Base-by-base conservation (phyloP, 2,113 vertebrate genomes). In the Urocynchramus pylzowi region DNA sequence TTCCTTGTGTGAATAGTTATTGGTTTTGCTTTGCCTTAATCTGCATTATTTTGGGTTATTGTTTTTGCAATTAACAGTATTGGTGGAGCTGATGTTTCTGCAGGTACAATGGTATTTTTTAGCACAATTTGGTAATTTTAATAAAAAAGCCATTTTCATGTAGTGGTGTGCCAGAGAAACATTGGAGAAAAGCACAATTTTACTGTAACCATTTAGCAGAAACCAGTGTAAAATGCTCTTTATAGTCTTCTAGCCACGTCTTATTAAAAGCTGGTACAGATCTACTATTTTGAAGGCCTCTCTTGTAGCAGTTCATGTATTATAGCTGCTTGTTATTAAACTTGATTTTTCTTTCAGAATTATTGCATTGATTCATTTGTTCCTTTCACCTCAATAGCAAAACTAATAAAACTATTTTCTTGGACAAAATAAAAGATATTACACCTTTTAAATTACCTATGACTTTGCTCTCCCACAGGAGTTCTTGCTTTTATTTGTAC, bases 331-430 rank as follows among this genome's bases (percentile, higher is more conserved):
- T 94, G 42, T 92, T 95, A 84, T 90, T 89, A 94, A 97, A 81
- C 82, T 74, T 37, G 63, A 56, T 90, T 97, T 81, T 95, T 87
- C 71, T 77, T 93, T 92, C 45, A 56, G 65, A 89, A 84, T 96
- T 88, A 89, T 91, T 93, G 82, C 22, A 64, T 60, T 2, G 21
- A 96, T 84, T 96, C 22, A 60, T 90, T 94, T 83, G 33, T 91
- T 73, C 45, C 59, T 65, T 91, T 97, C 41, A 64, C 93, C 61
- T 95, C 94, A 95, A 37, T 67, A 95, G 50, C 1, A 21, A 96
- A 96, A 95, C 31, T 96, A 92, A 95, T 96, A 81, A 97, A 96
- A 95, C 83, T 42, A 24, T 41, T 96, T 80, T 59, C 83, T 88
- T 70, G 90, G 75, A 45, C n/a, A 73, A 92, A 96, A 93, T 63